Conservation (phyloP, 2,113 vertebrate genomes). For the Arvicanthis niloticus region DNA sequence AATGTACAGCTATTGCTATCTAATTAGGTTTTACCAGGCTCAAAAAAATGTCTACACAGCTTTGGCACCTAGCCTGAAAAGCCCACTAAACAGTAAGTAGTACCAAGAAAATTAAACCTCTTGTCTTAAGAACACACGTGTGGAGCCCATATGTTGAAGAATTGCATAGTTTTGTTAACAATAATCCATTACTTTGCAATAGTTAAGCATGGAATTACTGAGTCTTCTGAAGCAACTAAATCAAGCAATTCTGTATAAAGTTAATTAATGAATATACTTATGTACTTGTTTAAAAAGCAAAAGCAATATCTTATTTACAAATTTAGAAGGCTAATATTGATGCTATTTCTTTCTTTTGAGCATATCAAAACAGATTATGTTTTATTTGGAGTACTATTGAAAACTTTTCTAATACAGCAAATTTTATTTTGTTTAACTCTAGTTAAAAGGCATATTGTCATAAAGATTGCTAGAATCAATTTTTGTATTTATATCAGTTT, state of each 20-base stretch:
- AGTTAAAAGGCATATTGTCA: neutral
- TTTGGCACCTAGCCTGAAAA: conserved; percentile 75
- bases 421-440: neutral
- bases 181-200: conserved; percentile 64
- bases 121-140: conserved; percentile 72
- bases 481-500: neutral
- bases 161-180: conserved; percentile 73
- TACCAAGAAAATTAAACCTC: conserved; percentile 81
- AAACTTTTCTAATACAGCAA: neutral
- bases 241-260: conserved; percentile 1
- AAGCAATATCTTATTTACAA: neutral
- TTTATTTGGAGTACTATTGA: neutral
- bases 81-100: conserved; percentile 72
- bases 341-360: neutral
- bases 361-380: neutral
- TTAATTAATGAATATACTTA: neutral
- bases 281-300: neutral
- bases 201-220: neutral
- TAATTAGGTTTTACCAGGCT: conserved; percentile 77
- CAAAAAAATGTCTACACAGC: conserved; percentile 73
- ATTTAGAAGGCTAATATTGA: neutral
- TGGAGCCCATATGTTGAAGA: conserved; percentile 77
- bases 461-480: neutral
- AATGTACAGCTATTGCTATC: conserved; percentile 66
- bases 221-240: neutral